phyloP scores from a whole-genome alignment of 2,888 invertebrate genomes.

The Cantharis flavilabris region DNA sequence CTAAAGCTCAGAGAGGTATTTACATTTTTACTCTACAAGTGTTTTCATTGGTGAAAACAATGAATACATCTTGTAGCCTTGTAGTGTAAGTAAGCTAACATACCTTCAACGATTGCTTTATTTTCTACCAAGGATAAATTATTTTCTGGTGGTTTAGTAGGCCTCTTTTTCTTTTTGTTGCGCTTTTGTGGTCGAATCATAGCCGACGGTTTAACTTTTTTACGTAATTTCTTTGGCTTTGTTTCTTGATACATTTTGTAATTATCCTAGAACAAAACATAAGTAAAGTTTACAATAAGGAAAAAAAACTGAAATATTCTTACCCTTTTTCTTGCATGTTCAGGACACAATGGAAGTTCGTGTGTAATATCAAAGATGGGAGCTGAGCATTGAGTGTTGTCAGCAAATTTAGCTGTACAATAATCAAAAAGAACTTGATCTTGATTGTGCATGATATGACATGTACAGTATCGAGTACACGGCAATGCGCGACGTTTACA shows the following conservation, averaged over 20 bases:
- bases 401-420: constrained; percentile 79
- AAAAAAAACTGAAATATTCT: constrained; percentile 35
- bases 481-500: constrained; percentile 65
- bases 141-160: constrained; percentile 38
- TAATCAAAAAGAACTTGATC: constrained; percentile 77
- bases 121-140: constrained; percentile 31
- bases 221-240: constrained; percentile 71
- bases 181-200: constrained; percentile 62
- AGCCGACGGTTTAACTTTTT: constrained; percentile 63
- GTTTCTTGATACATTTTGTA: constrained; percentile 78
- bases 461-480: constrained; percentile 79
- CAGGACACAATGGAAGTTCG: constrained; percentile 83
- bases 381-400: constrained; percentile 77
- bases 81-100: background rate
- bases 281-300: background rate
- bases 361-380: constrained; percentile 79
- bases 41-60: too few relatives aligned
- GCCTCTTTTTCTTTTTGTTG: constrained; percentile 58
- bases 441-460: constrained; percentile 83
- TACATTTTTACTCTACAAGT: too few relatives aligned
- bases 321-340: constrained; percentile 82
- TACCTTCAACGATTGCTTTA: constrained; percentile 6
- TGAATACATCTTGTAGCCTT: background rate
- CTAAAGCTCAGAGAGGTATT: too few relatives aligned
- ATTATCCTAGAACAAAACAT: constrained; percentile 65